Percentiles rank a stretch among this genome's conserved stretches.
phyloP scores from a whole-genome alignment of 2,797 vertebrate genomes.

The Adelosebastes latens region DNA sequence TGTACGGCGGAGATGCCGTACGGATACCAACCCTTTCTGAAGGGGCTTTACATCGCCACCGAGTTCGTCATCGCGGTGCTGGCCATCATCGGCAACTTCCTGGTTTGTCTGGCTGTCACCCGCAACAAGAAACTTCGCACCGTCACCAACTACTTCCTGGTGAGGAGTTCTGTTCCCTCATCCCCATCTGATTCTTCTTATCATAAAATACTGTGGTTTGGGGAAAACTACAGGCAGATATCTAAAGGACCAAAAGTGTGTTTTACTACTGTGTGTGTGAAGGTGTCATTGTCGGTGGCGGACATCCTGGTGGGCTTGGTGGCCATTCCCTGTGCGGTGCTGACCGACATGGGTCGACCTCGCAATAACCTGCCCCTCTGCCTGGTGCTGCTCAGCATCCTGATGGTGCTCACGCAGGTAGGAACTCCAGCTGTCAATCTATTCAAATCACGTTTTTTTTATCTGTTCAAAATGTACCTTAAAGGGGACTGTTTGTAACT shows the following conservation, averaged over 20 bases:
- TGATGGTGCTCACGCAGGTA: constrained; percentile 67
- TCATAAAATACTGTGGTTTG: background rate
- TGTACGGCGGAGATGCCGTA: constrained; percentile 33
- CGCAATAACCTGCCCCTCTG: constrained; percentile 63
- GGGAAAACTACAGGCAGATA: background rate
- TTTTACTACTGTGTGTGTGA: background rate
- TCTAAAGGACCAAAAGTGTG: background rate
- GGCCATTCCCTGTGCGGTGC: constrained; percentile 67
- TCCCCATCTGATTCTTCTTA: too few species aligned
- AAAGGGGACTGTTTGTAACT: too few species aligned
- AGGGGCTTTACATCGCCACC: constrained; percentile 64
- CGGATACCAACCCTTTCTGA: background rate
- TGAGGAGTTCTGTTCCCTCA: constrained; percentile 10
- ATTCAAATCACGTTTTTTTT: too few species aligned
- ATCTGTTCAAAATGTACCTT: too few species aligned
- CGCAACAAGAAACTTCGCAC: constrained; percentile 77
- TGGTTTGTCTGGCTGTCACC: constrained; percentile 76
- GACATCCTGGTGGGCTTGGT: constrained; percentile 70
- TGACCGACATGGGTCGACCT: constrained; percentile 61
- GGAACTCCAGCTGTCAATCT: background rate
- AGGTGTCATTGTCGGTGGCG: constrained; percentile 65
- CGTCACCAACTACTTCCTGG: constrained; percentile 82
- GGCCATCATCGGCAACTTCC: constrained; percentile 69
- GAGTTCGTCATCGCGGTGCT: constrained; percentile 75
- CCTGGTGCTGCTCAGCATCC: constrained; percentile 54